These are phyloP conservation scores for Pontoporia blainvillei DNA, from an alignment of 2,113 vertebrate species.

Conservation along the genomic window DNA sequence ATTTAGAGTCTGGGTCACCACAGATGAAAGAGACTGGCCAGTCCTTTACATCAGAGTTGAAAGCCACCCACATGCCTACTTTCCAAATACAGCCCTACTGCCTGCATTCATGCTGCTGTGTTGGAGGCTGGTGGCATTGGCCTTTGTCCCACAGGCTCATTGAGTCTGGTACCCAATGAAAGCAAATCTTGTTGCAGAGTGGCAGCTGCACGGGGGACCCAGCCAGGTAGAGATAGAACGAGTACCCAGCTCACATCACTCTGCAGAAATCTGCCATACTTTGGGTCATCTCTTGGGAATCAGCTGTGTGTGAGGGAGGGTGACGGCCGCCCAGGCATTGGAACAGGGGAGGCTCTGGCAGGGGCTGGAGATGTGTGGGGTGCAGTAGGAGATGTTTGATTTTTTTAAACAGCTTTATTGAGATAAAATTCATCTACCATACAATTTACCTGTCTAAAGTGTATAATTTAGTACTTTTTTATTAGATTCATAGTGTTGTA, in stretches of 20 bases:
- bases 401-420: background rate
- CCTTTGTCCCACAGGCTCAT: background rate
- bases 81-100: background rate
- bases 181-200: background rate
- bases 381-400: background rate
- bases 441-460: background rate
- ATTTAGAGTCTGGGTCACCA: background rate
- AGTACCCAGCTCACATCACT: fast-evolving
- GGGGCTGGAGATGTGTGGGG: background rate
- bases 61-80: background rate
- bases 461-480: background rate
- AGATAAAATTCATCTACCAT: background rate
- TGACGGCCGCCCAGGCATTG: background rate
- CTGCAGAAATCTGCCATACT: background rate
- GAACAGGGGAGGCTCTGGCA: background rate
- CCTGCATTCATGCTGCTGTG: background rate
- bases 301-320: background rate
- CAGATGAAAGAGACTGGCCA: background rate
- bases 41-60: background rate
- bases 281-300: background rate
- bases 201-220: fast-evolving
- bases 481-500: background rate
- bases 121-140: background rate
- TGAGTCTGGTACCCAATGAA: too few relatives aligned
- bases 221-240: background rate